Conservation (phyloP, 2,797 vertebrate species). For the Liasis olivaceus region DNA sequence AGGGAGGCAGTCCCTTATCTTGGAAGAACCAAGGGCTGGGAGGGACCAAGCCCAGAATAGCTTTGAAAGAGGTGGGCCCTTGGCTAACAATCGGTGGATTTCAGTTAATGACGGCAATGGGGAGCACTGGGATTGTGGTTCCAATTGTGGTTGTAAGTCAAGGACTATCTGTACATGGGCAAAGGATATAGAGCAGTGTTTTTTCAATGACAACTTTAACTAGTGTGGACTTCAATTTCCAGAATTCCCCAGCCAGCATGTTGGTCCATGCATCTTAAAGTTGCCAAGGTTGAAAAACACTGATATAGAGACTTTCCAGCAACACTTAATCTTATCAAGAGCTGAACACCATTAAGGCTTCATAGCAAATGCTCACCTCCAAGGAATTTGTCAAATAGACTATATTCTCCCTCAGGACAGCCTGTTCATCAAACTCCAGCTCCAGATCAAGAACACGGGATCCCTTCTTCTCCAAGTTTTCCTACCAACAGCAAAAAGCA, state of each 20-base stretch:
- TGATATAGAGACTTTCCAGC: not conserved
- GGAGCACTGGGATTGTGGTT: too few species aligned
- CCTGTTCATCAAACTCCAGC: conserved; percentile 93
- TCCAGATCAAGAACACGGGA: conserved; percentile 89
- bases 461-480: conserved; percentile 92
- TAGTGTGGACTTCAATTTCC: not conserved
- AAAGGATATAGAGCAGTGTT: not conserved
- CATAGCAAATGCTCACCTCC: conserved; percentile 78
- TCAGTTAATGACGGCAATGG: too few species aligned
- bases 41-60: too few species aligned
- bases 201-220: not conserved
- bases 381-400: conserved; percentile 95
- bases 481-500: conserved; percentile 69
- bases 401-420: conserved; percentile 91
- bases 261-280: not conserved
- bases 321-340: not conserved
- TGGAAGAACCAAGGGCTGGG: too few species aligned
- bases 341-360: not conserved
- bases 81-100: too few species aligned
- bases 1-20: too few species aligned
- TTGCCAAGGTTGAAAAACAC: not conserved
- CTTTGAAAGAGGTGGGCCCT: too few species aligned
- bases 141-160: too few species aligned
- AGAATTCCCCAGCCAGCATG: not conserved
- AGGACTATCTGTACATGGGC: not conserved